Conservation (phyloP, 2,888 invertebrate species). For the Andrena fulva region DNA sequence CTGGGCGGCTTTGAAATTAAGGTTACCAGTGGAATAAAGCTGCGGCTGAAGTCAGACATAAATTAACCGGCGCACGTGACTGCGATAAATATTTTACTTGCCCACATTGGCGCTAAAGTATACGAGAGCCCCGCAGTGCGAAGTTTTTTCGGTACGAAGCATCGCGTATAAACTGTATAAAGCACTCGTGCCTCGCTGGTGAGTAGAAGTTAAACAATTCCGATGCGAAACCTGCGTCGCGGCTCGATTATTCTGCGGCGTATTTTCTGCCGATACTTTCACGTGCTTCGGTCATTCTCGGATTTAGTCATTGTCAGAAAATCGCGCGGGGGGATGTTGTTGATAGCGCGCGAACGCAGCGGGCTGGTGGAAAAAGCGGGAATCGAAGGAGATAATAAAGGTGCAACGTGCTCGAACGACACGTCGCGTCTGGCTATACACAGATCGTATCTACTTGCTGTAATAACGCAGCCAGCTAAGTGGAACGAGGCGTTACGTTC, state of each 20-base stretch:
- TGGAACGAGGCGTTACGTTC: slow-evolving; percentile 72
- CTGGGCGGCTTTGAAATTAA: slow-evolving; percentile 66
- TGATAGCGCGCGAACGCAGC: background rate
- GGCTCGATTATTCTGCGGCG: too few species aligned
- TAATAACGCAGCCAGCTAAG: slow-evolving; percentile 70
- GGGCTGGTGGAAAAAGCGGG: background rate
- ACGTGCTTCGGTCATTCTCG: too few species aligned
- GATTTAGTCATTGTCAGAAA: background rate
- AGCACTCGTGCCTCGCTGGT: background rate
- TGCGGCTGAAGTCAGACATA: slow-evolving; percentile 51
- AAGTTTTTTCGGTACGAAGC: background rate
- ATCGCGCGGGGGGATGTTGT: background rate
- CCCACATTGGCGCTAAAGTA: slow-evolving; percentile 14
- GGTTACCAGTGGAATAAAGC: slow-evolving; percentile 64
- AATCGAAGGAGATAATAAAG: slow-evolving; percentile 41
- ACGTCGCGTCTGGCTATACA: slow-evolving; percentile 60
- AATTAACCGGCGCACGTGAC: slow-evolving; percentile 70
- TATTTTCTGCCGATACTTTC: too few species aligned
- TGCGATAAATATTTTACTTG: slow-evolving; percentile 66
- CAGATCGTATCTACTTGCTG: slow-evolving; percentile 68
- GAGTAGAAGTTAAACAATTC: background rate
- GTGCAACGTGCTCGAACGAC: slow-evolving; percentile 41
- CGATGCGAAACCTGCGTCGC: too few species aligned
- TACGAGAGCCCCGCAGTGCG: background rate
- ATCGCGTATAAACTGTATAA: too few species aligned